phyloP scores from a whole-genome alignment of 2,113 vertebrate genomes.

The Turnix velox region DNA sequence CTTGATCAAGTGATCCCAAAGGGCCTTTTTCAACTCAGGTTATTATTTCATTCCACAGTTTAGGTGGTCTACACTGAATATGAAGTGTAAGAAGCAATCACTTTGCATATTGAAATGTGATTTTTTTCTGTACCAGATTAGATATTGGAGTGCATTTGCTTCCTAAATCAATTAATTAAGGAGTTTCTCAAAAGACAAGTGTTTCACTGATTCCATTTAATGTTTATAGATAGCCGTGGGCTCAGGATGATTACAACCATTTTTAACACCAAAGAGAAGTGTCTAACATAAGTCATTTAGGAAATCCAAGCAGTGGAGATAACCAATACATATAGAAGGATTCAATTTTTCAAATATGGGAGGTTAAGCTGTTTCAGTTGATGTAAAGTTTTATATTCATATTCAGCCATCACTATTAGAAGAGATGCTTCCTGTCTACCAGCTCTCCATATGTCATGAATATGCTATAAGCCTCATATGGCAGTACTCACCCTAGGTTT shows the following conservation, averaged over 20 bases:
- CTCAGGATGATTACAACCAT: neutral
- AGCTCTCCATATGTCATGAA: neutral
- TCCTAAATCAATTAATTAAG: neutral
- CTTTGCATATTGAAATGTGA: neutral
- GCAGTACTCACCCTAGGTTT: neutral
- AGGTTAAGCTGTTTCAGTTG: neutral
- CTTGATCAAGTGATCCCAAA: neutral
- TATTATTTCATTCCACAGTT: neutral
- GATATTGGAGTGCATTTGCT: neutral
- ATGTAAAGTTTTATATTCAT: neutral
- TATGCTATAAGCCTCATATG: neutral
- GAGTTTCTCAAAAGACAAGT: neutral
- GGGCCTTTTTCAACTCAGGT: neutral
- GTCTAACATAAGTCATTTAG: neutral
- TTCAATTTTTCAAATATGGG: neutral
- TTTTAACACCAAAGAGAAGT: neutral
- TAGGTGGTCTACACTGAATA: neutral
- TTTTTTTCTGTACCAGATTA: neutral
- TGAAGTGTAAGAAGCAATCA: neutral
- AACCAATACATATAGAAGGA: neutral
- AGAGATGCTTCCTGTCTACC: neutral
- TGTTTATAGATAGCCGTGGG: neutral
- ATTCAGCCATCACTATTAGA: neutral
- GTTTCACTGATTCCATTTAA: neutral
- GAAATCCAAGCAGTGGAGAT: neutral